Evolutionary conservation across 1,140 invertebrate species (phyloP), one percentile per base, ranked within the genome.

Genomic region (Acromyrmex echinatior): DNA sequence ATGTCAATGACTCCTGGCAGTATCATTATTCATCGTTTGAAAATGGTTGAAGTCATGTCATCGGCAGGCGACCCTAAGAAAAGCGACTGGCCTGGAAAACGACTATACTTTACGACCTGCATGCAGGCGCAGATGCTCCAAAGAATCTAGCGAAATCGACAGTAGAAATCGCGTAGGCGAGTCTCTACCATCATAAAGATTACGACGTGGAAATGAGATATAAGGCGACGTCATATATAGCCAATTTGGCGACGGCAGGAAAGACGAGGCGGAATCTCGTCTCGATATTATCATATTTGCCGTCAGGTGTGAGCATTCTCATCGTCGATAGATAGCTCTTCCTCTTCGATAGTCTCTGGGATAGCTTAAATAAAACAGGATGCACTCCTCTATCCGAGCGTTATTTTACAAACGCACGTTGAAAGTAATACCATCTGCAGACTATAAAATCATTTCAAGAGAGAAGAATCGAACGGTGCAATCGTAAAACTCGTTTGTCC

Each of bases 151-250:
- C 45, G 10, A 35, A 71, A 86, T 77, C 51, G 86, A 25, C 71
- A 77, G 71, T 86, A 65, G 39, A 86, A 85, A 85, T 70, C 66
- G 62, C 76, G n/a, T 76, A 84, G 58, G 39, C 80, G 56, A 60
- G 45, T 28, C 45, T 74, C n/a, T 56, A 21, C 35, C 39, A 14
- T 71, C 76, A 62, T 76, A 76, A 85, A 82, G 85, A 88, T 90
- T 90, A 92, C 87, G 66, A 91, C 71, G 86, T 91, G 88, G 85
- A 92, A 88, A 91, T 90, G 84, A 90, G 80, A 91, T 85, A 88
- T 79, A 86, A 85, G 68, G 35, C 51, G 71, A 86, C 51, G 80
- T 87, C 74, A 78, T 73, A 81, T 88, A 88, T 88, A 86, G 53
- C 56, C 86, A 82, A 87, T 87, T 82, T 87, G 21, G 86, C 58